Percentiles rank a stretch among this genome's conserved stretches.
Evolutionary conservation across 2,888 invertebrate genomes (phyloP).

Genomic region (Nemotelus pantherinus): DNA sequence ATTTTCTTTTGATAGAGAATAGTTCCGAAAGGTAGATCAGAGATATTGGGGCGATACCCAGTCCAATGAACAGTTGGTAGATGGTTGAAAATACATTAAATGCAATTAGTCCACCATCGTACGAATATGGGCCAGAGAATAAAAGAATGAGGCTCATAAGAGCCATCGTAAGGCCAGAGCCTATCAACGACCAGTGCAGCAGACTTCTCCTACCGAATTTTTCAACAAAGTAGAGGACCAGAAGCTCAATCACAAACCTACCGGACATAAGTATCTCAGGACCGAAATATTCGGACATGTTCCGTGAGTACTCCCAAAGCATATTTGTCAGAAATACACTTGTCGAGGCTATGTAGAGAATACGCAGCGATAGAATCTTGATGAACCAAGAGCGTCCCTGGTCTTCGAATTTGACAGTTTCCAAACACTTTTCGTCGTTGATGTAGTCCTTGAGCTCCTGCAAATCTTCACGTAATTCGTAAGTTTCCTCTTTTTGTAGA

Average conservation of each 20-base stretch:
- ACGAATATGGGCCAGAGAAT: too few species aligned
- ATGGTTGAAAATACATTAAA: not conserved
- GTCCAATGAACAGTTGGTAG: not conserved
- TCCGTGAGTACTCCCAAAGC: not conserved
- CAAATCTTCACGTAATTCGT: conserved; percentile 4
- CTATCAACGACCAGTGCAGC: not conserved
- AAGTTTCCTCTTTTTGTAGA: not conserved
- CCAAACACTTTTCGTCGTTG: not conserved
- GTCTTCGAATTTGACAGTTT: not conserved
- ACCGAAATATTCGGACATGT: not conserved
- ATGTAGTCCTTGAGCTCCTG: conserved; percentile 9
- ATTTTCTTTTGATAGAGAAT: not conserved
- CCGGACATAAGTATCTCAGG: not conserved
- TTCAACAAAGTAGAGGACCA: conserved; percentile 5
- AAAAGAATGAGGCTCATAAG: not conserved
- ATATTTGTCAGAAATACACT: not conserved
- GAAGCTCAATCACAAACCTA: not conserved
- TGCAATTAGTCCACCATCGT: too few species aligned
- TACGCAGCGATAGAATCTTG: not conserved
- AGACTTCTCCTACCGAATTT: not conserved
- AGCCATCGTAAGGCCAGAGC: not conserved
- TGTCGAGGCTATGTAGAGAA: not conserved
- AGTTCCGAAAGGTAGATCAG: conserved; percentile 1
- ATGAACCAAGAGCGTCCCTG: not conserved
- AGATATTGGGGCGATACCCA: conserved; percentile 8